Percentiles rank a stretch among this genome's conserved stretches.
Evolutionary conservation across 2,113 vertebrate species (phyloP).

Genomic region (Hippocampus abdominalis): DNA sequence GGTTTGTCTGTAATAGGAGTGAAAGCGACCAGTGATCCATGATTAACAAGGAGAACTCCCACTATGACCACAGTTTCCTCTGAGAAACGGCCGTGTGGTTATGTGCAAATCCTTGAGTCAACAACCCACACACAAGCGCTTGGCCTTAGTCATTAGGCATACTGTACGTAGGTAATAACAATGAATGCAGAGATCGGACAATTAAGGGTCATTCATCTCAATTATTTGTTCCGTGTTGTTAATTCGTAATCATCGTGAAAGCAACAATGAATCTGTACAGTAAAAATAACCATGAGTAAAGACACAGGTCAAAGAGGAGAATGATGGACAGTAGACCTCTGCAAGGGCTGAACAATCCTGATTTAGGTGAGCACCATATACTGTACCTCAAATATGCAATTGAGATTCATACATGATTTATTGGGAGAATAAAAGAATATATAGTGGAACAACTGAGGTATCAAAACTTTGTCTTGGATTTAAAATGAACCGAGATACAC

Average conservation of each 20-base stretch:
- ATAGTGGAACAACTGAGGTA: too few species aligned
- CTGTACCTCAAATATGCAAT: too few species aligned
- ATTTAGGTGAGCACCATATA: too few species aligned
- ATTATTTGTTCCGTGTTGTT: neutral
- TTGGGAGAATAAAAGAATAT: too few species aligned
- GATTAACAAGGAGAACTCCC: slow-evolving; percentile 69
- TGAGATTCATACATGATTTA: too few species aligned
- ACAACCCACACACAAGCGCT: slow-evolving; percentile 57
- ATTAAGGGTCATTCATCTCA: neutral
- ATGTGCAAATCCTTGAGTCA: slow-evolving; percentile 64
- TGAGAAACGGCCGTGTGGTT: slow-evolving; percentile 61
- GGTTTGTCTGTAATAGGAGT: slow-evolving; percentile 61
- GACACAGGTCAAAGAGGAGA: neutral
- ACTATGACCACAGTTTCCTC: slow-evolving; percentile 70
- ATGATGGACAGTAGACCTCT: too few species aligned
- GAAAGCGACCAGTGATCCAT: slow-evolving; percentile 62
- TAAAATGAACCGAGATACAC: too few species aligned
- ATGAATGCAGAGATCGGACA: slow-evolving; percentile 29
- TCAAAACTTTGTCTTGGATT: too few species aligned
- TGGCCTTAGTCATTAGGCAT: slow-evolving; percentile 60
- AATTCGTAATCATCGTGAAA: neutral
- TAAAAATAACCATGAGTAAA: neutral
- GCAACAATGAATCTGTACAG: neutral
- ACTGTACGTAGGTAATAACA: slow-evolving; percentile 30
- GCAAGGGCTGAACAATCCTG: too few species aligned